phyloP scores from a whole-genome alignment of 2,888 invertebrate species.

The Cerceris ruficornis region DNA sequence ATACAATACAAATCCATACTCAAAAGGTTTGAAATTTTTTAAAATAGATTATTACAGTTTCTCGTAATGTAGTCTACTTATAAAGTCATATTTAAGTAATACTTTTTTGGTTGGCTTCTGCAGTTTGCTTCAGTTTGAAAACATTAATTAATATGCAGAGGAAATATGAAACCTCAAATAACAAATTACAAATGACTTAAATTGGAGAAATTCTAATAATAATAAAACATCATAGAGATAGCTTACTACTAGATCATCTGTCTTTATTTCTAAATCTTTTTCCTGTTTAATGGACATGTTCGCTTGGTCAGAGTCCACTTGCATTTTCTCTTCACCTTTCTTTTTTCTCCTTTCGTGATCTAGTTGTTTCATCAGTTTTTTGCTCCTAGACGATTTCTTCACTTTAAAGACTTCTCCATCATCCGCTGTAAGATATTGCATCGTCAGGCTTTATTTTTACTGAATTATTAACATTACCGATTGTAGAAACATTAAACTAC shows the following conservation, averaged over 20 bases:
- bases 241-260: slow-evolving; percentile 87
- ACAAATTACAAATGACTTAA: slow-evolving; percentile 52
- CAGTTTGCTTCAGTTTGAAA: slow-evolving; percentile 27
- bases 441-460: slow-evolving; percentile 4
- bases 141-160: slow-evolving; percentile 19
- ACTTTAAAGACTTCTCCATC: slow-evolving; percentile 96
- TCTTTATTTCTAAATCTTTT: slow-evolving; percentile 87
- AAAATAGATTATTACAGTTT: background rate
- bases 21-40: background rate
- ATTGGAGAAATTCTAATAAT: slow-evolving; percentile 71
- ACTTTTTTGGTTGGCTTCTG: slow-evolving; percentile 22
- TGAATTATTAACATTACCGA: too few species aligned
- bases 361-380: slow-evolving; percentile 92
- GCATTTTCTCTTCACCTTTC: slow-evolving; percentile 83
- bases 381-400: slow-evolving; percentile 97
- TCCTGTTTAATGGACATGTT: slow-evolving; percentile 82
- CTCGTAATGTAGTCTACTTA: background rate
- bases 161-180: slow-evolving; percentile 24
- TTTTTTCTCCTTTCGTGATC: slow-evolving; percentile 89
- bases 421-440: slow-evolving; percentile 84
- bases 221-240: slow-evolving; percentile 80
- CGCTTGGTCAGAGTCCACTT: slow-evolving; percentile 79
- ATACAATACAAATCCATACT: too few species aligned
- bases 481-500: too few species aligned
- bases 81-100: slow-evolving; percentile 4